Evolutionary conservation across 1,140 invertebrate genomes (phyloP), one percentile per base, ranked within the genome.

Genomic region (Tetragonula clypearis): DNA sequence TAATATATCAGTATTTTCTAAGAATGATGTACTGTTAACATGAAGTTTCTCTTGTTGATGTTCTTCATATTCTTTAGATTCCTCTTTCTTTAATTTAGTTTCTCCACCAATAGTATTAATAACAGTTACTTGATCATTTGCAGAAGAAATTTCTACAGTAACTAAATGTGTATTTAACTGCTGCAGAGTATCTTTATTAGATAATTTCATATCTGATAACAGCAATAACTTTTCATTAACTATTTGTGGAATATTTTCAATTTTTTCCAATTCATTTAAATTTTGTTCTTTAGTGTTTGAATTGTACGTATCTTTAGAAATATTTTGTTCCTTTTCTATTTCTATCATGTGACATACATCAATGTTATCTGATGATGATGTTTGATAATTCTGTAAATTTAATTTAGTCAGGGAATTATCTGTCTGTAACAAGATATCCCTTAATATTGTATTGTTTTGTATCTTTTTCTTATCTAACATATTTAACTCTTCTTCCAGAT

Each of bases 131-230:
- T 66, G 15, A 66, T 85, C 77, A 21, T 26, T 74, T 2, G 55
- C 15, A 12, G 83, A 60, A 58, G 77, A 80, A 66, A 85, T 66
- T 80, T 73, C 49, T 65, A 85, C 78, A 26, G 53, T 85, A 30
- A 85, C 69, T 58, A 74, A 19, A 21, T 74, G 69, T 30, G 69
- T 0, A 72, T 23, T 71, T 58, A 21, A 17, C 19, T 62, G 72
- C 2, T 68, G 75, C 6, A 23, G 14, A 26, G 1, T 78, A 17
- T 84, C 75, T 71, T 79, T 71, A 19, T 53, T 55, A 60, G 19
- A 23, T 21, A 26, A 4, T 41, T 68, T 35, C 17, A 58, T 76
- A n/a, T 41, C 19, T 58, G 49, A 17, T 26, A 55, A 6, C 35
- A 19, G 0, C 17, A 11, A n/a, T n/a, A n/a, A 5, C 35, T 76